Evolutionary conservation across 2,888 invertebrate species (phyloP).

Genomic region (Ectemnius lituratus): DNA sequence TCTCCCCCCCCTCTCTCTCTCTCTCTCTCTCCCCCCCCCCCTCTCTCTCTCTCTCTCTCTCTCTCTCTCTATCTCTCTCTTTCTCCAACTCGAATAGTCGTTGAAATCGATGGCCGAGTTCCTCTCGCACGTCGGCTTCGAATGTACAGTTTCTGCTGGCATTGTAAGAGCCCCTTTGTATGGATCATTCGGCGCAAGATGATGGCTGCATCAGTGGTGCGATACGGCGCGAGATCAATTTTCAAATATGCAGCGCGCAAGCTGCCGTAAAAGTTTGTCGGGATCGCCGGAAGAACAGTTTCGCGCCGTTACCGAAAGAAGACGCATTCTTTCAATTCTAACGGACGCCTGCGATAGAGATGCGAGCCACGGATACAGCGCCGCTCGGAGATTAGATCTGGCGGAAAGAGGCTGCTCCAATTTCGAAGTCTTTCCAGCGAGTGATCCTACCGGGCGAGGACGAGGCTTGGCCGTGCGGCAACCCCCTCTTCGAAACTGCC

Average conservation of each 20-base stretch:
- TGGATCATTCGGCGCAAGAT: neutral
- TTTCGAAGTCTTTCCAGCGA: neutral
- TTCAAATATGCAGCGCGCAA: slow-evolving; percentile 37
- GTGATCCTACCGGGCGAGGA: neutral
- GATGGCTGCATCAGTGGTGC: slow-evolving; percentile 19
- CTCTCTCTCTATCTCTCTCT: too few relatives aligned
- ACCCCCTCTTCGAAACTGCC: slow-evolving; percentile 9
- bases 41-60: too few relatives aligned
- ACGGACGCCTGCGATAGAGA: slow-evolving; percentile 10
- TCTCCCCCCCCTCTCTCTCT: too few relatives aligned
- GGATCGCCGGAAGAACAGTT: neutral
- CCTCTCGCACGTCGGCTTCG: slow-evolving; percentile 30
- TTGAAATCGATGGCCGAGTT: slow-evolving; percentile 55
- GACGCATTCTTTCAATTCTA: slow-evolving; percentile 9
- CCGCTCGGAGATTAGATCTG: slow-evolving; percentile 17
- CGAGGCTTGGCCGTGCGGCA: slow-evolving; percentile 2
- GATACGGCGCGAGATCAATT: slow-evolving; percentile 41
- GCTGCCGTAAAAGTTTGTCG: slow-evolving; percentile 11
- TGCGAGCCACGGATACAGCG: slow-evolving; percentile 6
- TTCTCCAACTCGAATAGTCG: too few relatives aligned
- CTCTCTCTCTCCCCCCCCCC: too few relatives aligned
- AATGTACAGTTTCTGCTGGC: slow-evolving; percentile 30
- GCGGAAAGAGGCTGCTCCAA: slow-evolving; percentile 5
- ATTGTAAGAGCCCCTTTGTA: slow-evolving; percentile 32
- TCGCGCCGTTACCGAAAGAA: slow-evolving; percentile 3